Evolutionary conservation across 2,888 invertebrate species (phyloP).

Genomic region (Spodoptera exigua): DNA sequence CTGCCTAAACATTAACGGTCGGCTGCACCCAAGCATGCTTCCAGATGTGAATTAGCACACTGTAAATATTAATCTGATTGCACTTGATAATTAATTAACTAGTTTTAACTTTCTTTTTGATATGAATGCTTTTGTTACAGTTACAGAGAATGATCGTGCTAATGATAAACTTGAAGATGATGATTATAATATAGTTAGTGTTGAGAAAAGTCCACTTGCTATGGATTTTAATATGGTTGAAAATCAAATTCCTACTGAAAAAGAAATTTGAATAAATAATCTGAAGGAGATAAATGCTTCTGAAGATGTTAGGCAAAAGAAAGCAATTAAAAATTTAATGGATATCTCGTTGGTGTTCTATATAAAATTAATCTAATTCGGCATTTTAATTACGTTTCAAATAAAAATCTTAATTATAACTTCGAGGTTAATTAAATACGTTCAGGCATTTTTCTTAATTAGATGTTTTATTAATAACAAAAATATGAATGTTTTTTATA

Average conservation of each 20-base stretch:
- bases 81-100: constrained; percentile 42
- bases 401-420: constrained; percentile 30
- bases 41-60: constrained; percentile 49
- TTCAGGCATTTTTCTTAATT: no score
- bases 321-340: no score
- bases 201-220: not conserved
- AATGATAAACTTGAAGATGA: not conserved
- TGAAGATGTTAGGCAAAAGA: no score
- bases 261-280: no score
- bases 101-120: constrained; percentile 52
- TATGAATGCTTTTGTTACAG: not conserved
- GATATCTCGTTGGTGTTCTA: no score
- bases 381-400: not conserved
- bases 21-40: constrained; percentile 48
- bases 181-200: not conserved
- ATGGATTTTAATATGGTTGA: no score
- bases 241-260: not conserved
- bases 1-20: constrained; percentile 47
- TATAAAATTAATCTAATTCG: not conserved
- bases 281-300: no score
- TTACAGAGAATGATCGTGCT: not conserved
- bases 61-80: constrained; percentile 50
- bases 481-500: no score
- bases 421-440: constrained; percentile 24
- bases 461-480: no score